A percentile compares a stretch with the other conserved stretches of the same genome.
Conservation (phyloP, 2,113 vertebrate genomes). For the Pandion haliaetus region DNA sequence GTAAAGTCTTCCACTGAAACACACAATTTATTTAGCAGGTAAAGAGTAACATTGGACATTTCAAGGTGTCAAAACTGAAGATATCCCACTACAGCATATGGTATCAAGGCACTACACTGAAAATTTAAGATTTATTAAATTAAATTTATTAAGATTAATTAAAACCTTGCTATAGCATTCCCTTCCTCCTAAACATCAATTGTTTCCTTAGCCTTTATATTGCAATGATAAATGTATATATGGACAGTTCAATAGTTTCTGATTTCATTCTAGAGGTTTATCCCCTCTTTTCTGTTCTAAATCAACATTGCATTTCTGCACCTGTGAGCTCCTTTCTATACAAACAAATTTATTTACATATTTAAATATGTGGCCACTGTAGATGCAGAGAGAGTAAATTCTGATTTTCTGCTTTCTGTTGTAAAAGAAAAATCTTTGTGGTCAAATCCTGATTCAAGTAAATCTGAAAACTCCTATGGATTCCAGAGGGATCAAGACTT, state of each 20-base stretch:
- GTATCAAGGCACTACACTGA: not conserved
- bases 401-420: not conserved
- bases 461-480: not conserved
- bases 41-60: not conserved
- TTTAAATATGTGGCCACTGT: not conserved
- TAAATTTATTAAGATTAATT: not conserved
- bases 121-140: not conserved
- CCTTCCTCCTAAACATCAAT: not conserved
- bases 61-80: not conserved
- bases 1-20: not conserved
- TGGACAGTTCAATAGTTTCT: not conserved
- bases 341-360: not conserved
- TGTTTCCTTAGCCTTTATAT: not conserved
- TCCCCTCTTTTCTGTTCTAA: not conserved
- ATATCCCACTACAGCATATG: not conserved
- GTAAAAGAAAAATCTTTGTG: not conserved
- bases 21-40: not conserved
- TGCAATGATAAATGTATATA: not conserved
- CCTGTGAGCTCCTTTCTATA: not conserved
- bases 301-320: not conserved
- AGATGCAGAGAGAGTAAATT: not conserved
- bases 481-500: not conserved
- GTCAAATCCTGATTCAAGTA: not conserved
- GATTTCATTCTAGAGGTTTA: not conserved
- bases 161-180: not conserved